phyloP scores from a whole-genome alignment of 2,888 invertebrate species.

The Morpho deidamia region DNA sequence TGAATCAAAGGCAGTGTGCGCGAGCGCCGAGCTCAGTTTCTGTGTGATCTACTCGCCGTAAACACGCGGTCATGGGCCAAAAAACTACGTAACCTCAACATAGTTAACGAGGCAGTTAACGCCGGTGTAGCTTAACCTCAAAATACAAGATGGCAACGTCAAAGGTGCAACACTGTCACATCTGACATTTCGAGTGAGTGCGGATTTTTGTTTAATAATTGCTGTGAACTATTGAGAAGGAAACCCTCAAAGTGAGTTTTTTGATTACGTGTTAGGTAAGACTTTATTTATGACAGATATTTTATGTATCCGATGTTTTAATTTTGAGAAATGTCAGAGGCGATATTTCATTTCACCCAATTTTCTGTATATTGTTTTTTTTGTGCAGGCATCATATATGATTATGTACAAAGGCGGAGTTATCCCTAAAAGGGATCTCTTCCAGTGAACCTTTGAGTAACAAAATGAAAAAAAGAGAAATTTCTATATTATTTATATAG shows the following conservation, averaged over 20 bases:
- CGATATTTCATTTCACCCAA: too few relatives aligned
- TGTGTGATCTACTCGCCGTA: conserved; percentile 69
- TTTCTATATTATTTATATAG: too few relatives aligned
- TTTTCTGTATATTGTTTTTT: too few relatives aligned
- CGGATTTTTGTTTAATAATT: conserved; percentile 52
- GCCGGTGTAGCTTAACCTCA: conserved; percentile 50
- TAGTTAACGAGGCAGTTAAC: conserved; percentile 16
- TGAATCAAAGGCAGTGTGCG: conserved; percentile 61
- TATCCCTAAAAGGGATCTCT: too few relatives aligned
- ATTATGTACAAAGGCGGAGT: too few relatives aligned
- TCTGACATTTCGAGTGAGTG: conserved; percentile 63
- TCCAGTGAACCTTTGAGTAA: too few relatives aligned
- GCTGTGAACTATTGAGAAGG: conserved; percentile 48
- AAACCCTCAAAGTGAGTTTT: conserved; percentile 48
- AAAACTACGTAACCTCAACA: conserved; percentile 30
- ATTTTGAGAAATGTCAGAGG: too few relatives aligned
- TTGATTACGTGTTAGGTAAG: conserved; percentile 8
- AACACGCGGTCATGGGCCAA: conserved; percentile 65
- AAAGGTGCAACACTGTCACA: conserved; percentile 42
- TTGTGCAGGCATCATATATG: too few relatives aligned
- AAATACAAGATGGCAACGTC: conserved; percentile 45
- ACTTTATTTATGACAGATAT: neutral
- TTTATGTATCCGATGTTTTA: too few relatives aligned
- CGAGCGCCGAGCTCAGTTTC: conserved; percentile 64
- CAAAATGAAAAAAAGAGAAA: too few relatives aligned